Evolutionary conservation across 92 coral and sea anemone genomes (phyloP), one percentile per base, ranked within the genome.

Genomic region (Micromussa lordhowensis): DNA sequence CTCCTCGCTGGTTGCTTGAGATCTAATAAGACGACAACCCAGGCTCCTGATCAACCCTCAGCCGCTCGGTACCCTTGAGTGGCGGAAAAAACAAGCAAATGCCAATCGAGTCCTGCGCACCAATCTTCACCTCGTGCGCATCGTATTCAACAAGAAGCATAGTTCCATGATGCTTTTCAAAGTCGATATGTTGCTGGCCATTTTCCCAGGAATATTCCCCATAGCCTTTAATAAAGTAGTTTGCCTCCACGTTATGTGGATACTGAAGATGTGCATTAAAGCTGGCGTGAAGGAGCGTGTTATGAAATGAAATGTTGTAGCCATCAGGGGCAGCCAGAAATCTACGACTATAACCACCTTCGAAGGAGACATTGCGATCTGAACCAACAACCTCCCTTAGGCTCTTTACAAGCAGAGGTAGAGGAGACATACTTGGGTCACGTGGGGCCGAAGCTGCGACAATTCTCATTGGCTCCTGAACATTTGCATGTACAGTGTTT

Each of bases 71-170:
- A 24, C 92, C 92, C 75, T 63, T 83, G 26, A 89, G 88, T 24
- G 85, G 72, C 31, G 92, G 92, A 73, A 61, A 89, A 53, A 89
- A 89, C 88, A 89, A 26, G 44, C 88, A 82, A 24, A 89, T 89
- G 22, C 66, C 64, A 18, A 68, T 77, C 44, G 57, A 44, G 31
- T 84, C 92, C 3, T 59, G 68, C 51, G 78, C 30, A 30, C 92
- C 92, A 51, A 58, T 77, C 68, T 79, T 81, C 22, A 84, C 63
- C 85, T 75, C 84, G 28, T 89, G 92, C 18, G 92, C 80, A 49
- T 89, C 88, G 57, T 75, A 79, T 17, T 68, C 86, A 80, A 84
- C 32, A 32, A 89, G 79, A 30, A 89, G 3, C 92, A 89, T 61
- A 11, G 92, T 89, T 66, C 92, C 92, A 53, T 81, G 53, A 82